Base-by-base conservation (phyloP, 2,797 vertebrate species). In the Eospalax fontanierii region DNA sequence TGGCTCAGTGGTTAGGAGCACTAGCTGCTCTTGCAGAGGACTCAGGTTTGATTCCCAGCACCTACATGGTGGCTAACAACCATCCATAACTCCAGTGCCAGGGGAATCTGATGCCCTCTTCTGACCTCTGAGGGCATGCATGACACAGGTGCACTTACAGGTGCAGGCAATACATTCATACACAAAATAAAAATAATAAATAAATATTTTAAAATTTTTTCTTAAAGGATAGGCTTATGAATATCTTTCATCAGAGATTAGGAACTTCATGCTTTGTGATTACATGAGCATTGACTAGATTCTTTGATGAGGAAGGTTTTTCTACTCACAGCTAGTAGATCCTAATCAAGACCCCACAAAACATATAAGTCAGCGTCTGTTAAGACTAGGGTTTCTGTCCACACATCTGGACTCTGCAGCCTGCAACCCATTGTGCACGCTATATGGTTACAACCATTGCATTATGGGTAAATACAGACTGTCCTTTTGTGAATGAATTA, bases 221-320 rank as follows among this genome's bases (percentile, higher is more conserved):
- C 38, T 38, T 66, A 76, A 79, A 92, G 30, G n/a, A 22, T 33
- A 73, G 15, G 80, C 73, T 92, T 89, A 24, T 92, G 38, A 40
- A 84, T 87, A 86, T 65, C 16, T 57, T 94, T 76, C 38, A 71
- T 96, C 24, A 76, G 89, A 85, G 33, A 38, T 79, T 50, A 78
- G 43, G 18, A 87, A 73, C 38, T 90, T 92, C 28, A 50, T 21
- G 57, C 30, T 78, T 88, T 57, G 80, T 78, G 63, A 66, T 74
- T 89, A 85, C 46, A 35, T 50, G 40, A 86, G 57, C 18, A 70
- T 10, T 80, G n/a, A 24, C n/a, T 93, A 84, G 35, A 81, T 73
- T 92, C n/a, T 84, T 73, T 85, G 65, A 68, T 91, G n/a, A 95
- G 1, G 0, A 65, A 3, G 21, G 8, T 65, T 75, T 81, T 93